phyloP scores from a whole-genome alignment of 2,113 vertebrate genomes.

The Strix aluco region DNA sequence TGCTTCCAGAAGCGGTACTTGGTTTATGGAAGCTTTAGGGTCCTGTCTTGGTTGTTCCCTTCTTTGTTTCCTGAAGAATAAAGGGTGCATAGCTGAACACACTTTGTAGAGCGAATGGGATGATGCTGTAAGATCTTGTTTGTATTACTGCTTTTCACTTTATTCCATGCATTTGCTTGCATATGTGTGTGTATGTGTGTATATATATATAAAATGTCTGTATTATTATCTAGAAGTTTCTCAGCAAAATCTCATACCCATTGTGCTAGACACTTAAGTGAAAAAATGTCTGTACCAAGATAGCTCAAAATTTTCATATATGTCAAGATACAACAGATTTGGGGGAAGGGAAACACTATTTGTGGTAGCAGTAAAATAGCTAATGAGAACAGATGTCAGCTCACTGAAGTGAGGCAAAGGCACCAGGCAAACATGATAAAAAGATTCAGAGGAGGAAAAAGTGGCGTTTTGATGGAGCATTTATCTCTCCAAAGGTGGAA shows the following conservation, averaged over 20 bases:
- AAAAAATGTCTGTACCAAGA: slow-evolving; percentile 57
- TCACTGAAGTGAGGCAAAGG: slow-evolving; percentile 49
- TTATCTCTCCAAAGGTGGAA: neutral
- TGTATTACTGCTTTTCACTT: neutral
- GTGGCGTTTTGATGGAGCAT: neutral
- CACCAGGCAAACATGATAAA: slow-evolving; percentile 20
- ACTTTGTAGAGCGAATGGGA: neutral
- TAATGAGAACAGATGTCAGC: slow-evolving; percentile 71
- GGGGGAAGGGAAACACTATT: slow-evolving; percentile 60
- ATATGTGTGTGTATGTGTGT: neutral
- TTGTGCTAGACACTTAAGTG: slow-evolving; percentile 61
- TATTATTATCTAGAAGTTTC: slow-evolving; percentile 53
- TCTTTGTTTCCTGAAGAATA: neutral
- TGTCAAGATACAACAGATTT: slow-evolving; percentile 64
- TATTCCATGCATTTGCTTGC: neutral
- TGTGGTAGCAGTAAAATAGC: slow-evolving; percentile 65
- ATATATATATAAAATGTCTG: neutral
- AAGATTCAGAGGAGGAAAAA: slow-evolving; percentile 2
- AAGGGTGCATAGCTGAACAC: neutral
- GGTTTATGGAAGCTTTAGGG: neutral
- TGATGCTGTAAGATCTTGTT: neutral
- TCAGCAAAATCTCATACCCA: slow-evolving; percentile 1
- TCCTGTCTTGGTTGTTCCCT: neutral
- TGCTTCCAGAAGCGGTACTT: neutral
- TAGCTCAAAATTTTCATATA: slow-evolving; percentile 59